phyloP scores from a whole-genome alignment of 2,113 vertebrate genomes.

The Pedetes capensis region DNA sequence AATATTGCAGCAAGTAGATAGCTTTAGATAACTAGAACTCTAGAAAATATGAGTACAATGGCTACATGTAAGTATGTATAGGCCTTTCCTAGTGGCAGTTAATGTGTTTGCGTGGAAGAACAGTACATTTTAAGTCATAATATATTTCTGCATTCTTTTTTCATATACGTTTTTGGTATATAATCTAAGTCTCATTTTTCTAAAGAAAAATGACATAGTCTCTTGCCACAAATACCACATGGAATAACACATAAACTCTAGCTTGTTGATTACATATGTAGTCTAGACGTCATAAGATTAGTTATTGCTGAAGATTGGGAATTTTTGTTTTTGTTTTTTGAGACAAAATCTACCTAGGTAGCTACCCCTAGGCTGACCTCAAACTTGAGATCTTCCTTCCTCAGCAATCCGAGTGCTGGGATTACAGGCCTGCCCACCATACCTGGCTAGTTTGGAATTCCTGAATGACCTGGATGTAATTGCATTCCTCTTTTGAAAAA shows the following conservation, averaged over 20 bases:
- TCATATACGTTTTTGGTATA: neutral
- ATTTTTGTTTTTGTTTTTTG: neutral
- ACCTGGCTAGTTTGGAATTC: neutral
- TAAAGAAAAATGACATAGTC: neutral
- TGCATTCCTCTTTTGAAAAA: neutral
- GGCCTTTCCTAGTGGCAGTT: neutral
- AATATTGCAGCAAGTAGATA: neutral
- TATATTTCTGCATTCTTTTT: neutral
- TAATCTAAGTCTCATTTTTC: neutral
- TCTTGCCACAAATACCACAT: neutral
- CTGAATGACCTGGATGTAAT: neutral
- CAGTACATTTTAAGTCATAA: neutral
- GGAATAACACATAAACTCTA: neutral
- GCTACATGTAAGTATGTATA: neutral
- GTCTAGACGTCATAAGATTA: neutral
- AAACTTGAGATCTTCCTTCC: neutral
- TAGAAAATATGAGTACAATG: neutral
- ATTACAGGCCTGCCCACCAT: neutral
- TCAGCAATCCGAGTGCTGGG: neutral
- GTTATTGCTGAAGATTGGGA: neutral
- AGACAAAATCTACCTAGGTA: neutral
- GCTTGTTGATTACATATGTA: neutral
- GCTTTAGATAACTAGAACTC: neutral
- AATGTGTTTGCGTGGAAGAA: neutral
- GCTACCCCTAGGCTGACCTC: neutral